Evolutionary conservation across 2,113 vertebrate genomes (phyloP), one percentile per base, ranked within the genome.

Genomic region (Chamaetylas fuelleborni): DNA sequence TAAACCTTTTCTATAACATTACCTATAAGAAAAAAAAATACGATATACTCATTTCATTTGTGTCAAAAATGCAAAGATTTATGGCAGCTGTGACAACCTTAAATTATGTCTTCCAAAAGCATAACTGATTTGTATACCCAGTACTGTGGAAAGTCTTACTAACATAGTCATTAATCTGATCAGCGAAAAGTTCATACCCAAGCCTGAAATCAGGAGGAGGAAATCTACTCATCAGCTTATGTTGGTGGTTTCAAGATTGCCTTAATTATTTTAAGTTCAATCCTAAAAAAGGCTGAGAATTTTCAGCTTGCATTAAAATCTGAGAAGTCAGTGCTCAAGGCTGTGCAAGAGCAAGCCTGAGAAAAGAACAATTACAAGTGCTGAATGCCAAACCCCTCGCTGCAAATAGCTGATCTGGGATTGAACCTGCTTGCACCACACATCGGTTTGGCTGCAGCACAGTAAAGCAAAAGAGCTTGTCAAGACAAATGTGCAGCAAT

Each of bases 401-500:
- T 87, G 43, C 58, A 82, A 82, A n/a, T 86, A 78, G 80, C 60
- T 96, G 87, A 56, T 89, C 50, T 78, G 60, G 67, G 83, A 73
- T 42, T 92, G 88, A 92, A 94, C 70, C 33, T 82, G 18, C 79
- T 95, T 86, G 77, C 48, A 65, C 43, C 48, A 88, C 72, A 70
- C 33, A 33, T 57, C 33, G 29, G n/a, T 93, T 81, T 86, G 64
- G 36, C 60, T 96, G 64, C 88, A 74, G 71, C 80, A 88, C 25
- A 60, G 40, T 54, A 81, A 90, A 96, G 82, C 47, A 47, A 77
- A 54, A 73, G 43, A 84, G 40, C 90, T 83, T 94, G 90, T 94
- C 53, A 83, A 88, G 90, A 77, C 94, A 96, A 80, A 93, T 67
- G 51, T 71, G 64, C 36, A 83, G 71, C 22, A 70, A 66, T 45